Evolutionary conservation across 2,888 invertebrate species (phyloP).

Genomic region (Aquatica leii): DNA sequence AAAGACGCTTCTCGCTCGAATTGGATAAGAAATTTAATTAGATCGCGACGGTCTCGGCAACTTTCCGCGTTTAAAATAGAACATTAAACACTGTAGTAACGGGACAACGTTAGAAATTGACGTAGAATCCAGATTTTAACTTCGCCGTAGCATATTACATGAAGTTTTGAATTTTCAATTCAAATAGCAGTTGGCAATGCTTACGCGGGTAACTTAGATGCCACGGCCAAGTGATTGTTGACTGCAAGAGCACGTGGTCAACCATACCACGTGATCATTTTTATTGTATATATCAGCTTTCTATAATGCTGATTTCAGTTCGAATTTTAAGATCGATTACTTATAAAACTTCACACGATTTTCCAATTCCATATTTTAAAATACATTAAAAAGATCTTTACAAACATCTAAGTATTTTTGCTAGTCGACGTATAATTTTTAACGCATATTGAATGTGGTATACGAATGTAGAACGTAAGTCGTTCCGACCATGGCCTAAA

Average conservation of each 20-base stretch:
- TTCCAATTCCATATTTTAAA: too few relatives aligned
- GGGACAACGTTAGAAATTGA: slow-evolving; percentile 21
- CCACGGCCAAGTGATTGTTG: slow-evolving; percentile 30
- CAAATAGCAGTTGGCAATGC: slow-evolving; percentile 16
- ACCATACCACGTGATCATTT: slow-evolving; percentile 36
- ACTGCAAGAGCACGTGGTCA: slow-evolving; percentile 39
- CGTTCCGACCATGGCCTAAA: slow-evolving; percentile 38
- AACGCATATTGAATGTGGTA: not conserved
- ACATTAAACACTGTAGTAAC: not conserved
- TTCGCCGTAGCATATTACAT: not conserved
- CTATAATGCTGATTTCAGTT: slow-evolving; percentile 2
- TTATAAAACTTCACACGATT: too few relatives aligned
- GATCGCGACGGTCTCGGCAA: slow-evolving; percentile 14
- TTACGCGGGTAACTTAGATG: slow-evolving; percentile 37
- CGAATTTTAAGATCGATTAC: too few relatives aligned
- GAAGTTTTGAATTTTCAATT: slow-evolving; percentile 5
- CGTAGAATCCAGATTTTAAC: slow-evolving; percentile 14
- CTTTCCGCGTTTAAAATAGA: slow-evolving; percentile 20
- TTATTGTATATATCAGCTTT: slow-evolving; percentile 30
- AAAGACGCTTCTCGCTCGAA: not conserved
- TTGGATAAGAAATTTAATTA: slow-evolving; percentile 20
- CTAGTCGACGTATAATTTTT: not conserved
- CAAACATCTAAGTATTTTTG: too few relatives aligned
- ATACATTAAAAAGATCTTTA: too few relatives aligned
- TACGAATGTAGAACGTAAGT: slow-evolving; percentile 29